A percentile compares a stretch with the other conserved stretches of the same genome.
Evolutionary conservation across 1,140 invertebrate genomes (phyloP).

Genomic region (Doryteuthis pealeii): DNA sequence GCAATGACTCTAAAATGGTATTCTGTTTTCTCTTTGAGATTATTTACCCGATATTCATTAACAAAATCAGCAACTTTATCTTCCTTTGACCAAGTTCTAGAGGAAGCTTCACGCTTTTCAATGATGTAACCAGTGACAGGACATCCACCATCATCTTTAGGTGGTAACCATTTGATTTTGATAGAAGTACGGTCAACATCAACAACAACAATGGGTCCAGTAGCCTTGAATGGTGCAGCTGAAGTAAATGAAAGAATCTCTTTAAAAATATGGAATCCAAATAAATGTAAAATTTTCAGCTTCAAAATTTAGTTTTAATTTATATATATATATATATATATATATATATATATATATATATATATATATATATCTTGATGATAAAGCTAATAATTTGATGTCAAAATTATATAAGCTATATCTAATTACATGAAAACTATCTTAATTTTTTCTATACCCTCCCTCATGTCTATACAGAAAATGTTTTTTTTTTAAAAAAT

Average conservation of each 20-base stretch:
- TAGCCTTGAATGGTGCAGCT: slow-evolving; percentile 43
- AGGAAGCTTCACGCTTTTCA: slow-evolving; percentile 71
- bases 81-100: slow-evolving; percentile 64
- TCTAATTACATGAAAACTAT: too few species aligned
- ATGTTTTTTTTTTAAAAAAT: too few species aligned
- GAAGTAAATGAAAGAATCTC: slow-evolving; percentile 56
- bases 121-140: slow-evolving; percentile 90
- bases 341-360: too few species aligned
- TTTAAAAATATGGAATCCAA: too few species aligned
- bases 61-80: slow-evolving; percentile 72
- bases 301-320: too few species aligned
- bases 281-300: too few species aligned
- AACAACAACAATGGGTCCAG: slow-evolving; percentile 71
- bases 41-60: slow-evolving; percentile 79
- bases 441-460: too few species aligned
- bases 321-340: too few species aligned
- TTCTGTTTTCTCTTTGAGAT: slow-evolving; percentile 85
- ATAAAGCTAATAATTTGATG: too few species aligned
- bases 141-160: slow-evolving; percentile 85
- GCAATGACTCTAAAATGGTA: slow-evolving; percentile 95
- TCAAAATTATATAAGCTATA: too few species aligned
- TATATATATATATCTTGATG: too few species aligned
- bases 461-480: too few species aligned
- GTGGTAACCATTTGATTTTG: slow-evolving; percentile 82
- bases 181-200: slow-evolving; percentile 92